Evolutionary conservation across 2,888 invertebrate genomes (phyloP).

Genomic region (Podabrus alpinus): DNA sequence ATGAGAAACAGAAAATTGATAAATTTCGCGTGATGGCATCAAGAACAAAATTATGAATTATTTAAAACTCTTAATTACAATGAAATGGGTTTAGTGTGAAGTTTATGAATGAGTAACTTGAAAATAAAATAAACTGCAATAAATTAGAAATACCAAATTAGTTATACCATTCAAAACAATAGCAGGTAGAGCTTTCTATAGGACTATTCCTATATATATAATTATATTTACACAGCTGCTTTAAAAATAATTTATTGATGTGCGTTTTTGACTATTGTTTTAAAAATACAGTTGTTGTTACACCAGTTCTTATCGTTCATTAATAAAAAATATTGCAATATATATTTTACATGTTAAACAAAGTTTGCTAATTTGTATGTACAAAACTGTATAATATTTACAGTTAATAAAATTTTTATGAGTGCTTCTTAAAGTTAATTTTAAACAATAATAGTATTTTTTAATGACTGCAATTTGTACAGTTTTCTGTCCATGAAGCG

Average conservation of each 20-base stretch:
- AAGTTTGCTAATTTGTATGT: not conserved
- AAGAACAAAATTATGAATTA: not conserved
- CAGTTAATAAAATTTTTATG: not conserved
- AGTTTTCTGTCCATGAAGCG: not conserved
- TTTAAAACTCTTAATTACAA: no score
- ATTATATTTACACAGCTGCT: not conserved
- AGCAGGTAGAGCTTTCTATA: not conserved
- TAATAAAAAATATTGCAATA: not conserved
- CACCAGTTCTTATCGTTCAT: not conserved
- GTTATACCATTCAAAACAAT: not conserved
- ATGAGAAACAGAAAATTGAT: no score
- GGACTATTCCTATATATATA: not conserved
- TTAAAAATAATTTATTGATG: not conserved
- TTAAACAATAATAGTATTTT: not conserved
- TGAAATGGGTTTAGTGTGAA: no score
- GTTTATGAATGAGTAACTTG: not conserved
- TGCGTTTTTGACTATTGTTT: not conserved
- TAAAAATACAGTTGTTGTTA: not conserved
- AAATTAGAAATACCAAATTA: not conserved
- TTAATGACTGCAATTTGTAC: not conserved
- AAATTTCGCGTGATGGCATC: not conserved
- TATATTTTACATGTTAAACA: not conserved
- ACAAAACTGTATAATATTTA: not conserved
- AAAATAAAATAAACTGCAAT: not conserved
- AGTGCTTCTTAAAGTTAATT: not conserved